A percentile compares a stretch with the other conserved stretches of the same genome.
phyloP scores from a whole-genome alignment of 1,140 invertebrate species.

The Drosophila tani region DNA sequence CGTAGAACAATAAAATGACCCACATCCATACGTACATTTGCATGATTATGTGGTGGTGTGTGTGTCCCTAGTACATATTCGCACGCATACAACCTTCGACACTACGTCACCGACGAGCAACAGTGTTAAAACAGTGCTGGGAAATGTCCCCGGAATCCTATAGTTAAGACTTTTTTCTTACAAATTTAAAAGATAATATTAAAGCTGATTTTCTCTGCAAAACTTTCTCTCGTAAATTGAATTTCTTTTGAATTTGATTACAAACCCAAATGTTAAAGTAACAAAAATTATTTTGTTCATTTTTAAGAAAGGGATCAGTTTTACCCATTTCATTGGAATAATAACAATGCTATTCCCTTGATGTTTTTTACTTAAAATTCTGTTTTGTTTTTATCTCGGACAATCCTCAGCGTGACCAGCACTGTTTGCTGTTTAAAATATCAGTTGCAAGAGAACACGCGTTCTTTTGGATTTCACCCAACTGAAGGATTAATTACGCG shows the following conservation, averaged over 20 bases:
- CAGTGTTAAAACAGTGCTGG: constrained; percentile 41
- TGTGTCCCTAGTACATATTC: constrained; percentile 15
- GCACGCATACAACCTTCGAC: constrained; percentile 28
- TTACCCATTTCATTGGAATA: not conserved
- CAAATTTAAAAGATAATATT: not conserved
- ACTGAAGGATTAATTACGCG: not conserved
- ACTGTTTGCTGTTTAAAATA: constrained; percentile 1
- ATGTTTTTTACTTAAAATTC: not conserved
- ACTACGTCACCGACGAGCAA: constrained; percentile 42
- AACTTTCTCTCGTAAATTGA: not conserved
- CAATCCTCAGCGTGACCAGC: constrained; percentile 4
- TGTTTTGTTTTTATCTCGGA: not conserved
- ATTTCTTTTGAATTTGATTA: not conserved
- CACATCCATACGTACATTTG: constrained; percentile 42
- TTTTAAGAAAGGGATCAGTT: not conserved
- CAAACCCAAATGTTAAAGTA: too few species aligned
- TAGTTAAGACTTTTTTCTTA: not conserved
- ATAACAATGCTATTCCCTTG: not conserved
- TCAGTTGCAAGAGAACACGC: not conserved
- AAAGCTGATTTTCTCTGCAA: not conserved
- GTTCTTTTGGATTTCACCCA: not conserved
- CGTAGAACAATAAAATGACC: constrained; percentile 58
- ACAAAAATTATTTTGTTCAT: too few species aligned
- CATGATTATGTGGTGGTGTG: constrained; percentile 11
- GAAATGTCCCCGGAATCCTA: constrained; percentile 10